Conservation (phyloP, 1,140 invertebrate genomes). For the Microplitis demolitor region DNA sequence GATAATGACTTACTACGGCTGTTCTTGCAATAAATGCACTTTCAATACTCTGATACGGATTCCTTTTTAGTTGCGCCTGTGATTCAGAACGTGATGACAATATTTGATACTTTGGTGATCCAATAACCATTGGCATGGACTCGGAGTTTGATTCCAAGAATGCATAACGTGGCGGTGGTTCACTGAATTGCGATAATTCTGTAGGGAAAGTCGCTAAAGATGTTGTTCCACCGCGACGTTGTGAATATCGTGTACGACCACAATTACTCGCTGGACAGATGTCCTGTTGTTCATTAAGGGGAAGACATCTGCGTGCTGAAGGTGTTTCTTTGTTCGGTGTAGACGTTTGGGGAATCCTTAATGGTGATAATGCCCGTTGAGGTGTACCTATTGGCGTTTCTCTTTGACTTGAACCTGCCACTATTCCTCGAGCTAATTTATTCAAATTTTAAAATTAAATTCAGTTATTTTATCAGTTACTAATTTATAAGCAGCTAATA, state of each 20-base stretch:
- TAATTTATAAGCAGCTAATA: no score
- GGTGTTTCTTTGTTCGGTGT: conserved; percentile 56
- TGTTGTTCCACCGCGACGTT: conserved; percentile 5
- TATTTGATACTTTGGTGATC: conserved; percentile 51
- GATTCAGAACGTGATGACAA: conserved; percentile 28
- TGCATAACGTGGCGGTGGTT: conserved; percentile 43
- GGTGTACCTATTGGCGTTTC: conserved; percentile 47
- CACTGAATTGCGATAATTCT: conserved; percentile 29
- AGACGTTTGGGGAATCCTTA: conserved; percentile 47
- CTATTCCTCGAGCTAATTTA: conserved; percentile 14
- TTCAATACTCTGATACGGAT: conserved; percentile 50
- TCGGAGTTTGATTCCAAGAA: conserved; percentile 45
- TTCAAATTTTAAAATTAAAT: not conserved
- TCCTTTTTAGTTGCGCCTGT: conserved; percentile 35
- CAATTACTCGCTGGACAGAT: conserved; percentile 46
- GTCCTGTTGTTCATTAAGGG: conserved; percentile 48
- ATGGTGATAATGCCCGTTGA: conserved; percentile 41
- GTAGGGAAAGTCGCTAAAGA: conserved; percentile 22
- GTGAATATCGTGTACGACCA: conserved; percentile 44
- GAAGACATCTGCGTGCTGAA: conserved; percentile 54
- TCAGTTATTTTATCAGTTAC: no score
- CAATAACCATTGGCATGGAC: conserved; percentile 50
- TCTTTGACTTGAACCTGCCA: conserved; percentile 23
- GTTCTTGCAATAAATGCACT: conserved; percentile 59
- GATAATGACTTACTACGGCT: conserved; percentile 51